Evolutionary conservation across 2,113 vertebrate species (phyloP), one percentile per base, ranked within the genome.

Genomic region (Pedetes capensis): DNA sequence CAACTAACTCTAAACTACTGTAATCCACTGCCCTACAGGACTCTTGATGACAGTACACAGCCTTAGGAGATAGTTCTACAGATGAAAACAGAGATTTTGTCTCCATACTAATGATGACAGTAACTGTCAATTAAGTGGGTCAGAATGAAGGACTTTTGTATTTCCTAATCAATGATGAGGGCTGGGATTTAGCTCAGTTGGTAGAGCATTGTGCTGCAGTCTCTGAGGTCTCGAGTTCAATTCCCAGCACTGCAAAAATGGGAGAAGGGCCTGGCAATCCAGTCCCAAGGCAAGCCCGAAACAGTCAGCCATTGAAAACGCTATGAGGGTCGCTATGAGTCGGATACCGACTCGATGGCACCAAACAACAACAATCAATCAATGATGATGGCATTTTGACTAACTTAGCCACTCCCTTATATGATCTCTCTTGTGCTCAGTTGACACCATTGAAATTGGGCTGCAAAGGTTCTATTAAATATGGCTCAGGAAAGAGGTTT

Each of bases 71-170:
- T 6, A 55, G 82, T 57, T 93, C 92, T 64, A 63, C 39, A 89
- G 86, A 95, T 34, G n/a, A 87, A 89, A 95, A 69, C 32, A 8
- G 17, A 68, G 64, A 79, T 61, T 55, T 87, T 85, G n/a, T 90
- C 29, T 22, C 53, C n/a, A 55, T 13, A 79, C 34, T 85, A 91
- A 82, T 74, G 72, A 86, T 88, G 53, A 95, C 11, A 25, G 32
- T 10, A 76, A 59, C 32, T 76, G 39, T 55, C 49, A 42, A 76
- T 87, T 32, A 87, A 83, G 68, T 49, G 44, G 61, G 23, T 63
- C 42, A 44, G 37, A 78, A 74, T 88, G 17, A 91, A 95, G 82
- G 14, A 25, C 4, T 82, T 49, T 13, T 32, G 66, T 66, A 59
- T 86, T 88, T 20, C 16, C 49, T 44, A 93, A 87, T 39, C 63